These are phyloP conservation scores for Bergia puertoricense DNA, from an alignment of 92 coral and sea anemone genomes.

Conservation along the genomic window DNA sequence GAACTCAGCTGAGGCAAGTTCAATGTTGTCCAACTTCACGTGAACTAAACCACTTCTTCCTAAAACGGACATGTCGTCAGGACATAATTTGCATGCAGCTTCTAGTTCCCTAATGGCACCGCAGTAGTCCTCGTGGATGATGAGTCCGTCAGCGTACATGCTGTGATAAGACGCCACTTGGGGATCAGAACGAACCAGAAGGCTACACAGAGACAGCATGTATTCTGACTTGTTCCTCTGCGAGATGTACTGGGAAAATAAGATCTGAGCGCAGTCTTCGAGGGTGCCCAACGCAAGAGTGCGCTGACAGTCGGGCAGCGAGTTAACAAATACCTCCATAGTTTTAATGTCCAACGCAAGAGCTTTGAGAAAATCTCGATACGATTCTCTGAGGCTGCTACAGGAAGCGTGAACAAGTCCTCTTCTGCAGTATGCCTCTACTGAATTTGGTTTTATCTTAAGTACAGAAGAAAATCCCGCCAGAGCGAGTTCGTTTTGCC, in stretches of 20 bases:
- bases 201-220: slow-evolving; percentile 69
- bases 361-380: slow-evolving; percentile 69
- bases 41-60: slow-evolving; percentile 84
- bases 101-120: slow-evolving; percentile 76
- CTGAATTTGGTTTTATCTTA: slow-evolving; percentile 47
- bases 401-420: slow-evolving; percentile 47
- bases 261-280: slow-evolving; percentile 77
- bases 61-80: slow-evolving; percentile 71
- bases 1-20: slow-evolving; percentile 63
- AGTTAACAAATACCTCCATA: slow-evolving; percentile 57
- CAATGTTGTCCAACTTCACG: slow-evolving; percentile 69
- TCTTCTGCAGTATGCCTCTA: slow-evolving; percentile 64
- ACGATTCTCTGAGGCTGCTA: slow-evolving; percentile 53
- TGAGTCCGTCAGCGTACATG: slow-evolving; percentile 80
- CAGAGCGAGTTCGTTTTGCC: slow-evolving; percentile 55
- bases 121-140: slow-evolving; percentile 76
- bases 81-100: slow-evolving; percentile 63
- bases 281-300: slow-evolving; percentile 61
- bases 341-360: slow-evolving; percentile 60
- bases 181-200: slow-evolving; percentile 68
- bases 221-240: slow-evolving; percentile 68
- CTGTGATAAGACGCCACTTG: slow-evolving; percentile 70
- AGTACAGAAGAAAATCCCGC: slow-evolving; percentile 58
- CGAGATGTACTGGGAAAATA: slow-evolving; percentile 70
- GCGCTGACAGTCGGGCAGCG: slow-evolving; percentile 61